These are phyloP conservation scores for Echinarachnius parma DNA, from an alignment of 53 echinoderm and acorn worm genomes.

Conservation along the genomic window DNA sequence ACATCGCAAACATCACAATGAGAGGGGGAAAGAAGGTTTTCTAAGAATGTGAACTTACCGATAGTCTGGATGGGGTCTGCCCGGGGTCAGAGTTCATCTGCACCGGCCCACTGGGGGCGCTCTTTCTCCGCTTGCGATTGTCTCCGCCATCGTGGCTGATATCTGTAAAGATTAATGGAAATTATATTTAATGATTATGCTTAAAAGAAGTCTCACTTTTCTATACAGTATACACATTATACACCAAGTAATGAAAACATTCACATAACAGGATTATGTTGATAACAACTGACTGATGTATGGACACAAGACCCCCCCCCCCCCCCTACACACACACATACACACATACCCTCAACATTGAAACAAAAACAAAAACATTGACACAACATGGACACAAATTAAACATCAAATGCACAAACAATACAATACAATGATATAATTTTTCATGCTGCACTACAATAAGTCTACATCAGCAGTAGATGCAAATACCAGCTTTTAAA, in stretches of 20 bases:
- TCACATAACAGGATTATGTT: not conserved
- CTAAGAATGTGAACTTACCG: too few species aligned
- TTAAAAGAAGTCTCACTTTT: not conserved
- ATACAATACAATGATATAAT: too few species aligned
- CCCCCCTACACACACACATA: too few species aligned
- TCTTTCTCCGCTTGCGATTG: constrained; percentile 73
- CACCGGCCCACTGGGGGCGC: constrained; percentile 70
- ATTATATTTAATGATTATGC: constrained; percentile 4
- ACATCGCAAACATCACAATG: too few species aligned
- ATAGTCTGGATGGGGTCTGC: constrained; percentile 26
- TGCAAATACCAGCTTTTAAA: too few species aligned
- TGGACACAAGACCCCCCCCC: not conserved
- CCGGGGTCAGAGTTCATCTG: constrained; percentile 66
- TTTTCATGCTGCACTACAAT: too few species aligned
- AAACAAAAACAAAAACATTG: not conserved
- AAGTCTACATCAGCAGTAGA: too few species aligned
- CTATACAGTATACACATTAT: too few species aligned
- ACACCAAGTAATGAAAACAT: too few species aligned
- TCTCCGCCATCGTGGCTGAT: constrained; percentile 72
- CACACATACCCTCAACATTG: not conserved
- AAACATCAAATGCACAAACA: too few species aligned
- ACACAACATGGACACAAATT: too few species aligned
- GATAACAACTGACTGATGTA: not conserved
- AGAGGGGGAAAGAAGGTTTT: too few species aligned
- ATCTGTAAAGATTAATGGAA: constrained; percentile 40